These are phyloP conservation scores for Falcunculus frontatus DNA, from an alignment of 2,113 vertebrate genomes.

Conservation along the genomic window DNA sequence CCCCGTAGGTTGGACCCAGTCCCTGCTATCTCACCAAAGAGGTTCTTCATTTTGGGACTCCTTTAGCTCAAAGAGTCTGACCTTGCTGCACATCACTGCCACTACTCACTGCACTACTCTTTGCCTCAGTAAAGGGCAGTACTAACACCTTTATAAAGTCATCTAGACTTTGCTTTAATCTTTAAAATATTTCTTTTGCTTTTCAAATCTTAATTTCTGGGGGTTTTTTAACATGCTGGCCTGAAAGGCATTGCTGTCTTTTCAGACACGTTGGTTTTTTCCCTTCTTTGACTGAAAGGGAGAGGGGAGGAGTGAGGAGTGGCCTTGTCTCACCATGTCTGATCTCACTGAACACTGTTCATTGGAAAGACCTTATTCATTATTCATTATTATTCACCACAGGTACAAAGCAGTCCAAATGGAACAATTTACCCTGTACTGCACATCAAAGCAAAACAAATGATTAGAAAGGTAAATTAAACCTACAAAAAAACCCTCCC, in stretches of 20 bases:
- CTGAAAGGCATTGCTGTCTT: background rate
- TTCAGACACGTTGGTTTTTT: accelerated
- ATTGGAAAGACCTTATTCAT: background rate
- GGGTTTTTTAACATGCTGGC: background rate
- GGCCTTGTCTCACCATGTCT: background rate
- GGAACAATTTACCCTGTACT: background rate
- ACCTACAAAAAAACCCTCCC: background rate
- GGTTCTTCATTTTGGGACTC: background rate
- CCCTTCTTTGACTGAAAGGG: background rate
- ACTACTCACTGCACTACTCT: background rate
- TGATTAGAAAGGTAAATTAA: background rate
- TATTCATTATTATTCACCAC: background rate
- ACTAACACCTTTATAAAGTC: background rate
- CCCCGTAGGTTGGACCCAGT: background rate
- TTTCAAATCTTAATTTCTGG: background rate
- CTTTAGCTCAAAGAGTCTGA: background rate
- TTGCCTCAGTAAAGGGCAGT: background rate
- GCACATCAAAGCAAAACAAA: conserved; percentile 6
- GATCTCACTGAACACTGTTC: background rate
- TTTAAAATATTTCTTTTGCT: background rate
- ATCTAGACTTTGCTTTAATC: background rate
- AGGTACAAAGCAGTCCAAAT: background rate
- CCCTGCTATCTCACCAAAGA: background rate
- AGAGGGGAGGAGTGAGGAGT: background rate
- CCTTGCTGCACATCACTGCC: background rate